phyloP scores from a whole-genome alignment of 2,797 vertebrate species.

The Sparidentex hasta region DNA sequence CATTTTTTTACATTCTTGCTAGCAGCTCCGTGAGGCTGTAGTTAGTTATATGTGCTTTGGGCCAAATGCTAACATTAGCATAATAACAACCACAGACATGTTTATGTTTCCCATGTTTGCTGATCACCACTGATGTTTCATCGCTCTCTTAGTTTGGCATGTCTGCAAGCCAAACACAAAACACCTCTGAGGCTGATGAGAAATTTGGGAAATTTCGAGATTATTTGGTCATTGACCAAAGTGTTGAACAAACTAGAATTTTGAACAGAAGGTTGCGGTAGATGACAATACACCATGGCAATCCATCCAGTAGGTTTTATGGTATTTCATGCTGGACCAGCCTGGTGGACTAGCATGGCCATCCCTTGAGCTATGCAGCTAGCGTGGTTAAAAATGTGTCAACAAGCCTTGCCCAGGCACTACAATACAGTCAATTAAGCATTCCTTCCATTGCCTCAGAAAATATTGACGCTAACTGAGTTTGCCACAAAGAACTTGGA shows the following conservation, averaged over 20 bases:
- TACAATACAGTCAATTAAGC: not conserved
- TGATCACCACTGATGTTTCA: too few relatives aligned
- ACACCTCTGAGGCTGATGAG: not conserved
- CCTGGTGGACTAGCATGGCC: not conserved
- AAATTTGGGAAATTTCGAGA: not conserved
- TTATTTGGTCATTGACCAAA: not conserved
- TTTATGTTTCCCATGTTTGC: not conserved
- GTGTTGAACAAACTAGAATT: not conserved
- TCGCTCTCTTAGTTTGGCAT: not conserved
- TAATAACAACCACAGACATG: not conserved
- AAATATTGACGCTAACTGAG: not conserved
- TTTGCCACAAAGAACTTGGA: not conserved
- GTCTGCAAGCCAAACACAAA: not conserved
- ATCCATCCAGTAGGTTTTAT: not conserved
- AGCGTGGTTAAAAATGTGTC: not conserved
- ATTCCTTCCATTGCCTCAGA: not conserved
- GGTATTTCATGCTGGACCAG: not conserved
- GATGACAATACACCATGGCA: too few relatives aligned
- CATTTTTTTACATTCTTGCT: not conserved
- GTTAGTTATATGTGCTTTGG: not conserved
- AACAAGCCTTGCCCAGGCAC: not conserved
- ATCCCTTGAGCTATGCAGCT: not conserved
- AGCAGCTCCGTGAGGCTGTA: not conserved
- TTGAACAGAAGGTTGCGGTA: not conserved
- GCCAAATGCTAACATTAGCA: conserved; percentile 9